Conservation (phyloP, 2,888 invertebrate genomes). For the Phragmatobia fuliginosa region DNA sequence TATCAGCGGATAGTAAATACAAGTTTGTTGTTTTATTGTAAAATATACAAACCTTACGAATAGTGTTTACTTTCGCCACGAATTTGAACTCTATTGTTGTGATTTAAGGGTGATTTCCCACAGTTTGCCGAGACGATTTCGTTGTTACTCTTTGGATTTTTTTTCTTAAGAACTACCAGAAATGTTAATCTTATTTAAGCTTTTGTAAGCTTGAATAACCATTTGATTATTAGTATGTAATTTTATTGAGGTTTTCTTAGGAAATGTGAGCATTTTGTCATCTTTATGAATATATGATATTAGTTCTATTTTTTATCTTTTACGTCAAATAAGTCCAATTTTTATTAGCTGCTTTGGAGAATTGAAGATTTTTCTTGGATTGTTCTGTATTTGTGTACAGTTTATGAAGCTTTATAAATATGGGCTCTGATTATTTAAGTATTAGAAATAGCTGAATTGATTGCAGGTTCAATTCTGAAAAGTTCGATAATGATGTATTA, state of each 20-base stretch:
- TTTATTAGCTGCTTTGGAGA: neutral
- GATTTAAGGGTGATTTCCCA: constrained; percentile 56
- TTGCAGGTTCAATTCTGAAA: no score
- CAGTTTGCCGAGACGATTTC: constrained; percentile 49
- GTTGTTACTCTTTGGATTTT: constrained; percentile 48
- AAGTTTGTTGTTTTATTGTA: constrained; percentile 45
- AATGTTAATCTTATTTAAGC: constrained; percentile 55
- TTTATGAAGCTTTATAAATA: neutral
- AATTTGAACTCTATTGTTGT: constrained; percentile 59
- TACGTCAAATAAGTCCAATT: neutral
- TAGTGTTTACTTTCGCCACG: constrained; percentile 60
- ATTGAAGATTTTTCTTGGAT: neutral
- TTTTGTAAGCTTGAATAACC: constrained; percentile 42
- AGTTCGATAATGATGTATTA: no score
- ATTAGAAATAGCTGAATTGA: no score
- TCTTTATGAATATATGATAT: constrained; percentile 2
- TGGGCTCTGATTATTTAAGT: neutral
- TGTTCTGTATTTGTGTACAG: neutral
- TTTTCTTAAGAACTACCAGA: constrained; percentile 51
- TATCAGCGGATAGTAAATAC: constrained; percentile 13
- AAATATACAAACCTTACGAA: constrained; percentile 59
- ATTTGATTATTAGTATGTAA: constrained; percentile 43
- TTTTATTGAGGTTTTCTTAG: constrained; percentile 40
- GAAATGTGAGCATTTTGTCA: constrained; percentile 39
- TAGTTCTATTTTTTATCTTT: neutral